phyloP scores from a whole-genome alignment of 2,797 vertebrate genomes.

The Scolopax rusticola region DNA sequence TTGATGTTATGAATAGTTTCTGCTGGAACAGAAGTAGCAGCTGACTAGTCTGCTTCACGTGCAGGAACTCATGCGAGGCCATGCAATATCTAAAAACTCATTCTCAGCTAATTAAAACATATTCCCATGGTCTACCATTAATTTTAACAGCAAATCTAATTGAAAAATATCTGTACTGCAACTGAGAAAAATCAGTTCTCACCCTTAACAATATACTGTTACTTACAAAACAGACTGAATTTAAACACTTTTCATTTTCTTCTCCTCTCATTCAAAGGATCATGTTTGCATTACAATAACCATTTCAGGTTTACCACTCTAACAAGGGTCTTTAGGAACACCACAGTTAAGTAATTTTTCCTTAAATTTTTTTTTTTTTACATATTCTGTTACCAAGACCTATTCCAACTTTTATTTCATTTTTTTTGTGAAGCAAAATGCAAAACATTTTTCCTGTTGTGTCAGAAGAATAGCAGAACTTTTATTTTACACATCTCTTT shows the following conservation, averaged over 20 bases:
- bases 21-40: neutral
- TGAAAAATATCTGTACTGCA: neutral
- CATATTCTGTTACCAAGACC: neutral
- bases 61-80: neutral
- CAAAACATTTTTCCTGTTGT: neutral
- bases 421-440: neutral
- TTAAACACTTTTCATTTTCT: neutral
- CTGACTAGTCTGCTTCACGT: neutral
- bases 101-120: neutral
- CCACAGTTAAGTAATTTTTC: neutral
- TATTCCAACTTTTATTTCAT: neutral
- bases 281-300: neutral
- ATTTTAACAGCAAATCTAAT: neutral
- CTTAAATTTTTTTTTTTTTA: neutral
- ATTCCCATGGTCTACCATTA: neutral
- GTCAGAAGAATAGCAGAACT: neutral
- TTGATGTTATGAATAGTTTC: neutral
- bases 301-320: neutral
- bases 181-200: neutral
- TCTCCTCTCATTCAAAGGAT: slow-evolving; percentile 50
- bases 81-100: neutral
- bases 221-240: neutral
- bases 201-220: neutral
- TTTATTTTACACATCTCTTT: neutral
- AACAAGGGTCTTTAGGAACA: neutral